phyloP scores from a whole-genome alignment of 1,140 invertebrate species.

The Diprion similis region DNA sequence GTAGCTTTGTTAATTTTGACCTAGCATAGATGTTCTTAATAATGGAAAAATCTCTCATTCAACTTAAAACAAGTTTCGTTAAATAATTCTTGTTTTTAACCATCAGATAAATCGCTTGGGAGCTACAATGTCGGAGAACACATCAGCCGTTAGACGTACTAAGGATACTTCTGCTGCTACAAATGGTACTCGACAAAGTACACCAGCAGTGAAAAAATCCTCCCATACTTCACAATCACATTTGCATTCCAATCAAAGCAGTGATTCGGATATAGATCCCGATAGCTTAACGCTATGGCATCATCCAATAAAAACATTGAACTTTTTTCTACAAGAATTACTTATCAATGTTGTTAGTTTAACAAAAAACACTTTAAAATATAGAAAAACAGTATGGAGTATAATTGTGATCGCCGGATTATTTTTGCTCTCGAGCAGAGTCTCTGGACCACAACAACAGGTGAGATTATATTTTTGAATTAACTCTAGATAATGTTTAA shows the following conservation, averaged over 20 bases:
- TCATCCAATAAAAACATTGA: slow-evolving; percentile 80
- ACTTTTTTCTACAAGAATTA: slow-evolving; percentile 85
- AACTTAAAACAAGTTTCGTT: neutral
- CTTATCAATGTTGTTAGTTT: slow-evolving; percentile 67
- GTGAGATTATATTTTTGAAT: slow-evolving; percentile 55
- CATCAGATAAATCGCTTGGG: slow-evolving; percentile 49
- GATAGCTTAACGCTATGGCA: slow-evolving; percentile 85
- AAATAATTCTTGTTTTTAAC: slow-evolving; percentile 9
- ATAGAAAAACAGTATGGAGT: slow-evolving; percentile 52
- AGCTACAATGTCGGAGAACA: slow-evolving; percentile 49
- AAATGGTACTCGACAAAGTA: slow-evolving; percentile 49
- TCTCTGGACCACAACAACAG: slow-evolving; percentile 68
- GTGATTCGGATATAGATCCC: slow-evolving; percentile 53
- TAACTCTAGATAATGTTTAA: slow-evolving; percentile 24
- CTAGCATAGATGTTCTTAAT: too few relatives aligned
- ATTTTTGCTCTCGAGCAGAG: slow-evolving; percentile 57
- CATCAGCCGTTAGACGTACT: slow-evolving; percentile 47
- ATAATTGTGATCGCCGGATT: slow-evolving; percentile 54
- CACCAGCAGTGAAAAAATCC: slow-evolving; percentile 24
- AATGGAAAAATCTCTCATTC: neutral
- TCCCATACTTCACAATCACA: slow-evolving; percentile 7
- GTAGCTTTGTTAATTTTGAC: too few relatives aligned
- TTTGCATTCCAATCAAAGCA: slow-evolving; percentile 19
- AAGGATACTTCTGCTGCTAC: slow-evolving; percentile 45
- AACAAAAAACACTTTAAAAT: slow-evolving; percentile 59